Base-by-base conservation (phyloP, 2,113 vertebrate genomes). In the Noturus placidus region DNA sequence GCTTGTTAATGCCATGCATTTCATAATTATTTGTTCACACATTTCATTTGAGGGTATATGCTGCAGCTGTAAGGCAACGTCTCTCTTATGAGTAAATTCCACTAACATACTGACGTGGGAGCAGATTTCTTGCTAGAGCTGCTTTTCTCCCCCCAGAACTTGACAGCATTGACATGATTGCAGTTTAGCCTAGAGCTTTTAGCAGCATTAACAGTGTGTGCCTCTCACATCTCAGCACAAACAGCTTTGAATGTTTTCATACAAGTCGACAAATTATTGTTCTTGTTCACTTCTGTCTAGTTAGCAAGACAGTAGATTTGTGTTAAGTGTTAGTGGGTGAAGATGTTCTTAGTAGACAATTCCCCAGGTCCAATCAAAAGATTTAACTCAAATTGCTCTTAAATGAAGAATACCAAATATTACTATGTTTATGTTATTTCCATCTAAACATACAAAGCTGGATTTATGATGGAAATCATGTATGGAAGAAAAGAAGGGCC, bases 21-120 rank as follows among this genome's bases (percentile, higher is more conserved):
- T 82, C 78, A 56, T 83, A 74, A 87, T 90, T 85, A 19, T 84
- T 82, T 70, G 65, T 88, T 88, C 74, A 61, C 74, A 61, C 1
- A 5, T 84, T 86, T 74, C 42, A 86, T 63, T 42, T 42, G 74
- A 20, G 46, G 52, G 25, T 87, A 82, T 90, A 84, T 88, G 88
- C 86, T 86, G 82, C 27, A 69, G 63, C 87, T 72, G 50, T 80
- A 81, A 81, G 61, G 87, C 81, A 87, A 74, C 38, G 27, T 59
- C 22, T 85, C 30, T n/a, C 77, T 88, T 85, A 57, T 20, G 69
- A 82, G 84, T 87, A 86, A 74, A 88, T 86, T 65, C 42, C 59
- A 82, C 63, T 81, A 76, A 86, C 83, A 84, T 67, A 74, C 50
- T 52, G 61, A 65, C 7, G 22, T 56, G 72, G 56, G 38, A 82